phyloP scores from a whole-genome alignment of 2,113 vertebrate genomes.

The Istiophorus platypterus region DNA sequence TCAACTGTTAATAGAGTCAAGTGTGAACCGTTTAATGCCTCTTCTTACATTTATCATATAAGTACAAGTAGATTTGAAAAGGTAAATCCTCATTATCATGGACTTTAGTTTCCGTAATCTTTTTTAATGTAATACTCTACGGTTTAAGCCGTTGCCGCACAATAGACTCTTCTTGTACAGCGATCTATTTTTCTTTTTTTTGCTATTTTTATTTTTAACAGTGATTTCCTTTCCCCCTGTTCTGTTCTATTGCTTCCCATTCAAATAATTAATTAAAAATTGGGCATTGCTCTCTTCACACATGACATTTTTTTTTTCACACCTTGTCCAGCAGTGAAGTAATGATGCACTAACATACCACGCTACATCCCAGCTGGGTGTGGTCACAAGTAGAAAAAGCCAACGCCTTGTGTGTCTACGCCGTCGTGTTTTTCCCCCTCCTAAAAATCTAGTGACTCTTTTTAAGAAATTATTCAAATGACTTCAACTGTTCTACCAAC shows the following conservation, averaged over 20 bases:
- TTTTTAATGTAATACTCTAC: not conserved
- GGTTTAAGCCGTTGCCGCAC: not conserved
- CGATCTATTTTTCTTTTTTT: not conserved
- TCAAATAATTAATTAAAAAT: not conserved
- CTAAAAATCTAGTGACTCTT: not conserved
- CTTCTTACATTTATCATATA: not conserved
- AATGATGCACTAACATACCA: not conserved
- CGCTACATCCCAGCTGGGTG: slow-evolving; percentile 3
- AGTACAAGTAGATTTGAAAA: too few species aligned
- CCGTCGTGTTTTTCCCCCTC: not conserved
- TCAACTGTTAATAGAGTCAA: not conserved
- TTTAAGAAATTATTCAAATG: too few species aligned
- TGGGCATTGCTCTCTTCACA: not conserved
- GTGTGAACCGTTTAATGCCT: not conserved
- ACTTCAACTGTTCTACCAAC: not conserved
- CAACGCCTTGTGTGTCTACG: too few species aligned
- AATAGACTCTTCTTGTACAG: not conserved
- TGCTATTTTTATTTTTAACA: not conserved
- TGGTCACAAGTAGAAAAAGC: not conserved
- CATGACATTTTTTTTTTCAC: not conserved
- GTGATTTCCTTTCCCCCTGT: too few species aligned
- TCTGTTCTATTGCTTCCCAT: not conserved
- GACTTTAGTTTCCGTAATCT: not conserved
- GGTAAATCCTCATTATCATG: not conserved
- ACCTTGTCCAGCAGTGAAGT: not conserved